Percentiles rank a stretch among this genome's conserved stretches.
These are phyloP conservation scores for Carcina quercana DNA, from an alignment of 2,888 invertebrate species.

Conservation along the genomic window DNA sequence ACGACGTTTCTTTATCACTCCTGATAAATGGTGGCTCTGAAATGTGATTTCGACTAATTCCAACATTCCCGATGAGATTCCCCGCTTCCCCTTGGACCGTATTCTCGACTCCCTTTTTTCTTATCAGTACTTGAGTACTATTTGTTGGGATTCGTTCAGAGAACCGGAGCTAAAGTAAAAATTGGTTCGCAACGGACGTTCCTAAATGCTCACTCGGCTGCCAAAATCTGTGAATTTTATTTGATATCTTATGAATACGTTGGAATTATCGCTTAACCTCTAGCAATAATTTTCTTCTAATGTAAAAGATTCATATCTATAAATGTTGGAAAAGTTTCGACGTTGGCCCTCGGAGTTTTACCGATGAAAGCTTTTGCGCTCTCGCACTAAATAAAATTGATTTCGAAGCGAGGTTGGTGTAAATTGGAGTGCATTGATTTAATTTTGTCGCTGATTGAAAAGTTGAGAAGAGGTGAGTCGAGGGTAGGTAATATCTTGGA, in stretches of 20 bases:
- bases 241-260: too few species aligned
- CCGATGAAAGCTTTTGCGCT: constrained; percentile 27
- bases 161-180: too few species aligned
- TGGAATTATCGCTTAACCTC: too few species aligned
- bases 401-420: constrained; percentile 29
- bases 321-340: too few species aligned
- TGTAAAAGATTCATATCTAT: too few species aligned
- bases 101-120: constrained; percentile 26
- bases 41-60: constrained; percentile 45
- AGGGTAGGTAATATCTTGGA: too few species aligned
- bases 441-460: constrained; percentile 48
- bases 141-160: constrained; percentile 26
- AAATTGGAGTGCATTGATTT: constrained; percentile 50
- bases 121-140: constrained; percentile 36
- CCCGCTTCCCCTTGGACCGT: constrained; percentile 32
- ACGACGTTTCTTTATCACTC: constrained; percentile 34
- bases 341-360: too few species aligned
- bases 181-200: too few species aligned
- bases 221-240: too few species aligned
- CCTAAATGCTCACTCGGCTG: too few species aligned
- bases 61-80: constrained; percentile 32
- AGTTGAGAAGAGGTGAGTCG: too few species aligned
- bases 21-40: constrained; percentile 32
- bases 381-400: constrained; percentile 41
- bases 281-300: too few species aligned